These are phyloP conservation scores for Solenopsis fugax DNA, from an alignment of 1,140 invertebrate genomes.

Conservation along the genomic window DNA sequence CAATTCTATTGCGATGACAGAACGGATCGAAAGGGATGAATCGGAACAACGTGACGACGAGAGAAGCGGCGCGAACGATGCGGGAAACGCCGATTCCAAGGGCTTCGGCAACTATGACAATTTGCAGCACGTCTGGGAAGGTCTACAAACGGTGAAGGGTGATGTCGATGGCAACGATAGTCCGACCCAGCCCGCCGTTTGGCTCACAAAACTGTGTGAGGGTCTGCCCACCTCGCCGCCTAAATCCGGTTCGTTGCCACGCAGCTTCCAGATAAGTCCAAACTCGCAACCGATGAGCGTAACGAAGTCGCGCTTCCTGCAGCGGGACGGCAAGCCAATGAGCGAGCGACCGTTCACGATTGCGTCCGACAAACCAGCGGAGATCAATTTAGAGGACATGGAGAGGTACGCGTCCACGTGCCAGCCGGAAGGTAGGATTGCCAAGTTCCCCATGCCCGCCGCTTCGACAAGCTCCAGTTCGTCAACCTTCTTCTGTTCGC, in stretches of 20 bases:
- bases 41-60: slow-evolving; percentile 11
- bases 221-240: slow-evolving; percentile 86
- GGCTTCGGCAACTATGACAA: slow-evolving; percentile 86
- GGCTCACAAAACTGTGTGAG: slow-evolving; percentile 88
- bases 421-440: slow-evolving; percentile 85
- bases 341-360: slow-evolving; percentile 90
- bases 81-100: slow-evolving; percentile 17
- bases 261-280: slow-evolving; percentile 89
- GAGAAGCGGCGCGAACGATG: not conserved
- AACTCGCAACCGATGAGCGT: slow-evolving; percentile 73
- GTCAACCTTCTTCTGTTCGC: slow-evolving; percentile 83
- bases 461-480: slow-evolving; percentile 78
- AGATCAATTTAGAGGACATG: slow-evolving; percentile 88
- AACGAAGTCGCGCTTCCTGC: slow-evolving; percentile 83
- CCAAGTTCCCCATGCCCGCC: slow-evolving; percentile 80
- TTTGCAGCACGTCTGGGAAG: slow-evolving; percentile 85
- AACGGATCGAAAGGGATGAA: slow-evolving; percentile 25
- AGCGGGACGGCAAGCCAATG: slow-evolving; percentile 85
- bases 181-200: slow-evolving; percentile 88
- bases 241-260: slow-evolving; percentile 92
- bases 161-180: slow-evolving; percentile 81
- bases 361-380: slow-evolving; percentile 88
- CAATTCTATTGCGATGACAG: slow-evolving; percentile 5
- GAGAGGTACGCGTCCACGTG: slow-evolving; percentile 87
- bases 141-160: slow-evolving; percentile 73